Base-by-base conservation (phyloP, 2,888 invertebrate genomes). In the Phytoseiulus persimilis region DNA sequence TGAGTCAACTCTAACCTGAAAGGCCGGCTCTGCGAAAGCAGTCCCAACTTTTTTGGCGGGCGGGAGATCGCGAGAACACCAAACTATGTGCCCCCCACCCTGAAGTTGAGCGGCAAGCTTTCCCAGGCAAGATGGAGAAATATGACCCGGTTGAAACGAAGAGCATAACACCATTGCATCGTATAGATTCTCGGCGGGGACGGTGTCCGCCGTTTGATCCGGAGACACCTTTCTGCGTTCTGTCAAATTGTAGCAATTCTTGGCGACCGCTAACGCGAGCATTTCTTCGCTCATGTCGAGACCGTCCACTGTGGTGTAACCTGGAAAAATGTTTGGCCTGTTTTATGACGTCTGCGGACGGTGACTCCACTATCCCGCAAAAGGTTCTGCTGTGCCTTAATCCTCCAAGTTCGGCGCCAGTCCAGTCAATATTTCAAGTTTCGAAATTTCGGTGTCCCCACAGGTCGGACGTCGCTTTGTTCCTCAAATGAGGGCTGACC, bases 141-240 rank as follows among this genome's bases (percentile, higher is more conserved):
- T 87, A 45, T 87, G 87, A 32, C 87, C 87, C 23, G 87, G 87
- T 39, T 87, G 87, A n/a, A 87, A 87, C 23, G 87, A 33, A 87
- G 32, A 33, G 31, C 87, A 87, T 28, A 87, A 33, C 0, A 45
- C 32, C 18, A 87, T 87, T 0, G 39, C 32, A 39, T 87, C 87
- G 32, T 87, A 87, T 14, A 28, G 87, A 32, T 87, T 32, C 28
- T 32, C 32, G 87, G 33, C 87, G 18, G 32, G 87, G 28, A 87
- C 65, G 65, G 18, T 6, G 1, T 65, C 18, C 18, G 65, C 65
- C 9, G 65, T 23, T 6, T 28, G 18, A 28, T 65, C 23, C 14
- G 28, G 65, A 23, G 65, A 11, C 11, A 65, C 65, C 28, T 65
- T 65, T 14, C 18, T 28, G 65, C 14, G 65, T 28, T 28, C 18